Evolutionary conservation across 2,113 vertebrate genomes (phyloP).

Genomic region (Nycticryphes semicollaris): DNA sequence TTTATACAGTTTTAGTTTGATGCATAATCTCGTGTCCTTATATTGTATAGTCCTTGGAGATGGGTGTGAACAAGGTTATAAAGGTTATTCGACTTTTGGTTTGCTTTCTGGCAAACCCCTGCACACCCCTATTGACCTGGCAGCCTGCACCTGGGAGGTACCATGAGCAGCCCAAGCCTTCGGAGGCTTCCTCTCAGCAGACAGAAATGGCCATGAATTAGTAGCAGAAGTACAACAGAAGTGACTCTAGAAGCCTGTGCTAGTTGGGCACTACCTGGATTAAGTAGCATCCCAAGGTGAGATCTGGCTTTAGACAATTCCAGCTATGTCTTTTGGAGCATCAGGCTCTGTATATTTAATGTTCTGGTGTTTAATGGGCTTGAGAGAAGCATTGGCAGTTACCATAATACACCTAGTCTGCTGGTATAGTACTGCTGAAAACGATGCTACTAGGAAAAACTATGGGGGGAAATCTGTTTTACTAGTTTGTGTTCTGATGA

Average conservation of each 20-base stretch:
- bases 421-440: neutral
- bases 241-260: neutral
- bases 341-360: neutral
- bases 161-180: rapidly evolving
- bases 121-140: rapidly evolving
- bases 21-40: neutral
- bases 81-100: neutral
- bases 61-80: neutral
- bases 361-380: neutral
- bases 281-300: neutral
- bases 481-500: neutral
- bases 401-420: neutral
- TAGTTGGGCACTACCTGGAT: neutral
- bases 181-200: neutral
- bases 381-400: neutral
- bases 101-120: neutral
- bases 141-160: neutral
- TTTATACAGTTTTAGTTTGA: neutral
- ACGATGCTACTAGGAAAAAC: neutral
- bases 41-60: neutral
- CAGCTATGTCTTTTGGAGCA: neutral
- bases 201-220: neutral
- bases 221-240: neutral
- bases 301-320: neutral
- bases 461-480: neutral